Evolutionary conservation across 1,140 invertebrate genomes (phyloP).

Genomic region (Dolichoris vasculosae): DNA sequence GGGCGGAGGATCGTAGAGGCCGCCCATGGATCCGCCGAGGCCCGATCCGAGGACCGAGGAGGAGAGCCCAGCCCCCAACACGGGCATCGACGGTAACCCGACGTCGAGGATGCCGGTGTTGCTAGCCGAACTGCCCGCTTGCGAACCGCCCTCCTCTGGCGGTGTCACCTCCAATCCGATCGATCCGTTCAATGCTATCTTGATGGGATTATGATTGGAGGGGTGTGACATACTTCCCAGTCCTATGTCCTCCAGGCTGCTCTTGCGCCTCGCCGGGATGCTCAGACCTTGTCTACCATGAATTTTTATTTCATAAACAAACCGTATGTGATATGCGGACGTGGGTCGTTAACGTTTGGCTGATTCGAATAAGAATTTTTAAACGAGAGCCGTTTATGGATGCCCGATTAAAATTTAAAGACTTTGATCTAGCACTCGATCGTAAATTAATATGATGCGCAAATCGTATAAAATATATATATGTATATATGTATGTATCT

Average conservation of each 20-base stretch:
- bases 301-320: neutral
- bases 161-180: conserved; percentile 90
- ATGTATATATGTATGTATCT: no score
- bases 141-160: conserved; percentile 81
- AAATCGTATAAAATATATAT: no score
- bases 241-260: conserved; percentile 89
- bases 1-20: conserved; percentile 68
- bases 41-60: conserved; percentile 59
- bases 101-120: conserved; percentile 77
- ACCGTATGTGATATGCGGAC: neutral
- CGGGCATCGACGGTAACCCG: conserved; percentile 74
- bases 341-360: neutral
- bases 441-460: no score
- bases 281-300: conserved; percentile 80
- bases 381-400: no score
- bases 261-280: conserved; percentile 80
- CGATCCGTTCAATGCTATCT: conserved; percentile 88
- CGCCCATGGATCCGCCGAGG: conserved; percentile 73
- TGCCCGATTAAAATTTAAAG: no score
- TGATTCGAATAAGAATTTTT: no score
- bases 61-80: conserved; percentile 53
- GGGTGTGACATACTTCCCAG: conserved; percentile 78
- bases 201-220: conserved; percentile 80
- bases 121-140: conserved; percentile 69
- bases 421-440: no score